Evolutionary conservation across 1,140 invertebrate genomes (phyloP), one percentile per base, ranked within the genome.

Genomic region (Eulimnadia texana): DNA sequence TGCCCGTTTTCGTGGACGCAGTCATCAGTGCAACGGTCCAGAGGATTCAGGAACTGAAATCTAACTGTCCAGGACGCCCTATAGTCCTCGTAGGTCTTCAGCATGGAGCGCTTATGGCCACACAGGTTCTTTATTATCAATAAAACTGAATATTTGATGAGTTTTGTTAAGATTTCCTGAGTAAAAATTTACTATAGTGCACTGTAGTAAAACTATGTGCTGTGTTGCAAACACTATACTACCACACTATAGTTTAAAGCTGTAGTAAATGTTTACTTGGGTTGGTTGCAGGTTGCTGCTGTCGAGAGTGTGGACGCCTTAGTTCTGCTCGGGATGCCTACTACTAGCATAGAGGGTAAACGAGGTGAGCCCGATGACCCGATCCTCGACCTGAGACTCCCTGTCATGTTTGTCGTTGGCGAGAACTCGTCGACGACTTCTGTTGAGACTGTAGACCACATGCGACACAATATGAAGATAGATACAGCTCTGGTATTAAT

Each of bases 401-500:
- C 88, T 0, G 83, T 85, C 9, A 73, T 90, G 64, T 91, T 91
- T 74, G 78, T 90, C 0, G 81, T 89, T 64, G 89, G 89, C 2
- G 84, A 91, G 68, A 81, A 85, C 70, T 79, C 87, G 0, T 59
- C 20, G 19, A 25, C 71, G 51, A 74, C 72, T 55, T 81, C 80
- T 23, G 72, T 82, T 29, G 85, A 89, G 66, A 84, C 87, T 69
- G 76, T 93, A 58, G 88, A 92, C 70, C 81, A 86, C 57, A 70
- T 90, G 10, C 72, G 88, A 6, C 79, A 85, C 67, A 78, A 79
- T 55, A 84, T 91, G 81, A 73, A 81, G 62, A 82, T 84, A 0
- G 84, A 89, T 68, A 85, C 85, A 1, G 82, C 83, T 59, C 71
- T 93, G 13, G 76, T n/a, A n/a, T n/a, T n/a, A n/a, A n/a, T n/a